A percentile compares a stretch with the other conserved stretches of the same genome.
Evolutionary conservation across 2,797 vertebrate genomes (phyloP).

Genomic region (Gallirallus australis): DNA sequence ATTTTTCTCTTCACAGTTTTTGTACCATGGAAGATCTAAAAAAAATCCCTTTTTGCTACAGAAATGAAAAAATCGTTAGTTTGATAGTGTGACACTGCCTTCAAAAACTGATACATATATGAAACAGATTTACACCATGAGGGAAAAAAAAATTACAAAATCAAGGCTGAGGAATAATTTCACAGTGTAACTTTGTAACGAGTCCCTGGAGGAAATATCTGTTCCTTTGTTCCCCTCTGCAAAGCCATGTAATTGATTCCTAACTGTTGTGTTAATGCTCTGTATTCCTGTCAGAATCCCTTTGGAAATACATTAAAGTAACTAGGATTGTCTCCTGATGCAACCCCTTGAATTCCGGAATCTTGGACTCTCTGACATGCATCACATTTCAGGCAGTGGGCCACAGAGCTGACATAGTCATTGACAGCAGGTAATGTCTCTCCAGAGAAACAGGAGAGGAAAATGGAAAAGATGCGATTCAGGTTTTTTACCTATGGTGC

Average conservation of each 20-base stretch:
- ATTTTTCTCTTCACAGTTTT: neutral
- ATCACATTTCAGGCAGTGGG: neutral
- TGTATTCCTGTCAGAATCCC: constrained; percentile 18
- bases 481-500: neutral
- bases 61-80: neutral
- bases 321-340: neutral
- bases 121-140: neutral
- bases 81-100: neutral
- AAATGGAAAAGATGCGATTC: neutral
- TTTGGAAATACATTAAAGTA: constrained; percentile 40
- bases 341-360: neutral
- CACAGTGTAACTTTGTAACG: constrained; percentile 24
- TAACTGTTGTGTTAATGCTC: constrained; percentile 39
- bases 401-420: neutral
- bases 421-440: neutral
- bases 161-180: constrained; percentile 44
- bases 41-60: neutral
- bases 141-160: neutral
- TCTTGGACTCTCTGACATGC: neutral
- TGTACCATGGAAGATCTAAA: neutral
- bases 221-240: constrained; percentile 36
- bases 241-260: constrained; percentile 60
- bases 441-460: neutral
- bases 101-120: neutral
- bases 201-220: constrained; percentile 41